A percentile compares a stretch with the other conserved stretches of the same genome.
Conservation (phyloP, 1,140 invertebrate species). For the Zaprionus vittiger region DNA sequence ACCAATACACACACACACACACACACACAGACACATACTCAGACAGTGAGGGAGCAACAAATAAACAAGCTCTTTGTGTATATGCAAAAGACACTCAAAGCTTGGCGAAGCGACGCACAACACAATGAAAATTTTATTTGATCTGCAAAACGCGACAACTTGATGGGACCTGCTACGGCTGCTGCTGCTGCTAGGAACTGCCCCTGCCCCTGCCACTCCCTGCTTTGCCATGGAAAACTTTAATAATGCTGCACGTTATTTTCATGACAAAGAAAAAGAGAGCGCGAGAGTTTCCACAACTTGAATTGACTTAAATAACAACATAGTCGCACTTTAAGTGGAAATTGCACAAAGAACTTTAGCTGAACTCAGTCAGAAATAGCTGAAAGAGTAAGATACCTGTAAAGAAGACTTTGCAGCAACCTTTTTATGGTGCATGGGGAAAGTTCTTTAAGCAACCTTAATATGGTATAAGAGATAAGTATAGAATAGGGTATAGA, state of each 20-base stretch:
- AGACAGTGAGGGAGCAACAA: background rate
- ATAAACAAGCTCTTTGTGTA: conserved; percentile 19
- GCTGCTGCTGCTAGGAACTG: no score
- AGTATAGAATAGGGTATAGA: no score
- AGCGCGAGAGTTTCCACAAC: background rate
- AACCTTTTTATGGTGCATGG: background rate
- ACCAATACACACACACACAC: conserved; percentile 19
- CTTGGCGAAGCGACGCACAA: conserved; percentile 49
- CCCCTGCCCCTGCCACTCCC: no score
- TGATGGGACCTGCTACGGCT: conserved; percentile 49
- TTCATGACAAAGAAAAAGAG: background rate
- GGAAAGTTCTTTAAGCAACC: background rate
- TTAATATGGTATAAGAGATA: no score
- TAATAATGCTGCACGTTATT: conserved; percentile 6
- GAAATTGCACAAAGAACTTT: background rate
- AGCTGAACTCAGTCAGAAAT: background rate
- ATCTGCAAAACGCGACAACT: conserved; percentile 72
- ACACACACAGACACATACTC: background rate
- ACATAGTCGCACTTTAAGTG: background rate
- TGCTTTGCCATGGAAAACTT: background rate
- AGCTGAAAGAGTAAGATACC: no score
- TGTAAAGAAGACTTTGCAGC: background rate
- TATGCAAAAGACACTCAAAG: conserved; percentile 37
- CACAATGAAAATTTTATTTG: conserved; percentile 83
- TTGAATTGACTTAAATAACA: background rate